Base-by-base conservation (phyloP, 2,888 invertebrate species). In the Crocallis elinguaria region DNA sequence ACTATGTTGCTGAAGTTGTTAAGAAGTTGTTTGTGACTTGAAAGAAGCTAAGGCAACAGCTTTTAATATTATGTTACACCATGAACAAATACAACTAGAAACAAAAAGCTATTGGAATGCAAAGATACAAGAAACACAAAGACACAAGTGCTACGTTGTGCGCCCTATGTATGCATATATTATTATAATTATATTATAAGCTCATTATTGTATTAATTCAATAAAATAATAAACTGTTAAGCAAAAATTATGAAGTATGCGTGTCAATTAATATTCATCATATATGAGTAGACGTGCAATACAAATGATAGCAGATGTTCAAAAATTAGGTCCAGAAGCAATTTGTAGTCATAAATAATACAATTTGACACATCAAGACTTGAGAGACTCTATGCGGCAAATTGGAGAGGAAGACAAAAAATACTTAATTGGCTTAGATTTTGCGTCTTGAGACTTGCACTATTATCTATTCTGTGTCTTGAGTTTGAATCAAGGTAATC, bases 391-490 rank as follows among this genome's bases (percentile, higher is more conserved):
- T 43, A 54, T 33, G 44, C 51, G 39, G 54, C 49, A 56, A 56
- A 54, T 55, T 57, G 58, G 57, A 59, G 56, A 62, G 62, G 53
- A 44, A 60, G 33, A 58, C 54, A 60, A 64, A 64, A 64, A 64
- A 60, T 32, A 35, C 43, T 62, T 64, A 64, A 64, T 64, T 64
- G 62, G 33, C 54, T 62, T 62, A 54, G 56, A 62, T 51, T 60
- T 58, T 54, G 56, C 61, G 51, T 53, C 60, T 49, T 38, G n/a
- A n/a, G n/a, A n/a, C n/a, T n/a, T n/a, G n/a, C n/a, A n/a, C n/a
- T n/a, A n/a, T n/a, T n/a, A n/a, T n/a, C n/a, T n/a, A 62, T 51
- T 60, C 56, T 54, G 56, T 60, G 51, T 53, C 60, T 49, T 38
- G 45, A 51, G 33, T 23, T 9, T 52, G 33, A 56, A 52, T 60